Evolutionary conservation across 2,113 vertebrate species (phyloP).

Genomic region (Myotis davidii): DNA sequence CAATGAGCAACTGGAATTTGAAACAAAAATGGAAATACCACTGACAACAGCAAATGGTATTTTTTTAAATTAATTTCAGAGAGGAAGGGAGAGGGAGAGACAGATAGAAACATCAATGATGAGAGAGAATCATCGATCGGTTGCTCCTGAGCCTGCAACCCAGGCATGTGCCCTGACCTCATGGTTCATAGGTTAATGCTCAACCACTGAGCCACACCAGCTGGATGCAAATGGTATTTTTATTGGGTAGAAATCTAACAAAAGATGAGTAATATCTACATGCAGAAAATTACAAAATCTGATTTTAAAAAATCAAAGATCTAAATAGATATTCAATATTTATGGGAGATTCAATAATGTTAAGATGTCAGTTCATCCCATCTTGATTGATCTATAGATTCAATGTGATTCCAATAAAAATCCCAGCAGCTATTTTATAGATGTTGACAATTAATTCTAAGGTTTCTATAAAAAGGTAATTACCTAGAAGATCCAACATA

Average conservation of each 20-base stretch:
- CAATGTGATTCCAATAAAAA: background rate
- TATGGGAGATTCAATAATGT: background rate
- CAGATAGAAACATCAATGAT: too few relatives aligned
- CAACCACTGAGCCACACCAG: too few relatives aligned
- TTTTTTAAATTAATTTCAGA: too few relatives aligned
- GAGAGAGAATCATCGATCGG: too few relatives aligned
- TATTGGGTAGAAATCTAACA: background rate
- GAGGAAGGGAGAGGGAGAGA: too few relatives aligned
- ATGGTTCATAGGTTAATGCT: too few relatives aligned
- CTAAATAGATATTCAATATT: background rate
- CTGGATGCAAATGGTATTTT: background rate
- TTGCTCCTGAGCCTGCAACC: too few relatives aligned
- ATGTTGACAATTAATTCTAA: background rate
- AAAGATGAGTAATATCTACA: background rate
- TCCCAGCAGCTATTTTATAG: background rate
- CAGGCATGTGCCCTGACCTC: too few relatives aligned
- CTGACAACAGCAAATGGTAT: background rate
- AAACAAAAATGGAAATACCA: background rate
- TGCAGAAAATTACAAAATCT: background rate
- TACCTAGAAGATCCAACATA: background rate
- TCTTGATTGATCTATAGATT: background rate
- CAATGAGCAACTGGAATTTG: background rate
- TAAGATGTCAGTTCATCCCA: background rate
- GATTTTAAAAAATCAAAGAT: background rate
- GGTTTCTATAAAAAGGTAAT: background rate